These are phyloP conservation scores for Oophaga sylvatica DNA, from an alignment of 2,797 vertebrate genomes.

Conservation along the genomic window DNA sequence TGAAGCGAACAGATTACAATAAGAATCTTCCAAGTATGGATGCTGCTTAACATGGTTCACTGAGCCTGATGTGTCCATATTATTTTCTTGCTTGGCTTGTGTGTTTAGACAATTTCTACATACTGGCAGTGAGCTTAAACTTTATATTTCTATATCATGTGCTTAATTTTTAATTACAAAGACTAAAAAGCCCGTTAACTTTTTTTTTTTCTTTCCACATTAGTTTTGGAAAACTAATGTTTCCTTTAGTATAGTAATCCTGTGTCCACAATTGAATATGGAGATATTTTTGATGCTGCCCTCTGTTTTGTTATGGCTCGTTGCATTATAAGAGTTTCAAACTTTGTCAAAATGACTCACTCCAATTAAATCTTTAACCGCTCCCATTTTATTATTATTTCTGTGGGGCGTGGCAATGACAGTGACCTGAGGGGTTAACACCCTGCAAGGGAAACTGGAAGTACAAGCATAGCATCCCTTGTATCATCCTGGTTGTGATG, in stretches of 20 bases:
- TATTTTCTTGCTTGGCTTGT: background rate
- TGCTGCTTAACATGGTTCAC: background rate
- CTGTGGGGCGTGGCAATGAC: conserved; percentile 17
- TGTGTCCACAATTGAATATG: background rate
- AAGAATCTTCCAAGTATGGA: background rate
- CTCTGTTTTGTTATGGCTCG: conserved; percentile 13
- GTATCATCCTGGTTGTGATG: conserved; percentile 43
- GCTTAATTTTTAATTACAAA: background rate
- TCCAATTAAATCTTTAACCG: conserved; percentile 25
- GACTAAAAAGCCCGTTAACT: background rate
- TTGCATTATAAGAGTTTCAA: conserved; percentile 2
- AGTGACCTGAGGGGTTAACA: conserved; percentile 49
- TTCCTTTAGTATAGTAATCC: background rate
- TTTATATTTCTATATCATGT: background rate
- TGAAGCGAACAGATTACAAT: background rate
- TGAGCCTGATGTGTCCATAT: background rate
- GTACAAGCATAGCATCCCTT: background rate
- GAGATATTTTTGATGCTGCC: background rate
- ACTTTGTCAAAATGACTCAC: conserved; percentile 51
- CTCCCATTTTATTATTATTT: conserved; percentile 32
- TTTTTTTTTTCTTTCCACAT: background rate
- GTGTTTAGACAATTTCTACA: background rate
- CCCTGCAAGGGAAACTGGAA: conserved; percentile 27
- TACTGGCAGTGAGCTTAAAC: background rate
- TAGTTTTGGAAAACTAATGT: background rate